Conservation (phyloP, 2,888 invertebrate genomes). For the Sabellastarte sp. region DNA sequence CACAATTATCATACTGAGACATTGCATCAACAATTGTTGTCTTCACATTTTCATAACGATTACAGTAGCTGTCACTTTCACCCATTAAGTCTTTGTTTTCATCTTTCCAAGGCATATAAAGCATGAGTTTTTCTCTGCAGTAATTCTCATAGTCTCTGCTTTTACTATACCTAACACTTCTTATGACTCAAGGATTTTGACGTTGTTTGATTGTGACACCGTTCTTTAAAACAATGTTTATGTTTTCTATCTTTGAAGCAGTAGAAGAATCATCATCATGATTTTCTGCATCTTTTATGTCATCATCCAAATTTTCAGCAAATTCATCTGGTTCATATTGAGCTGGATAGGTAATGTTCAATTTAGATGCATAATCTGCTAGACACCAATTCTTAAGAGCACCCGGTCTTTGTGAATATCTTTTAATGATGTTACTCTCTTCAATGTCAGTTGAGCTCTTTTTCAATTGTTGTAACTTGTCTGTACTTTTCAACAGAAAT, state of each 20-base stretch:
- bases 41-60: not conserved
- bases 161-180: constrained; percentile 2
- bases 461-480: not conserved
- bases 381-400: not conserved
- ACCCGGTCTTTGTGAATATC: not conserved
- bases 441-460: not conserved
- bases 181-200: not conserved
- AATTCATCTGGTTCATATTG: not conserved
- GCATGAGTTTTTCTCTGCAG: constrained; percentile 34
- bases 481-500: not conserved
- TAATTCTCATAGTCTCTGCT: constrained; percentile 21
- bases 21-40: not conserved
- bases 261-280: not conserved
- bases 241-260: not conserved
- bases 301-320: not conserved
- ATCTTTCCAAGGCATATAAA: constrained; percentile 39
- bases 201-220: not conserved
- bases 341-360: not conserved
- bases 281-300: not conserved
- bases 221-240: not conserved
- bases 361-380: constrained; percentile 4
- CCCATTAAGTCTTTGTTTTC: constrained; percentile 25
- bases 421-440: not conserved
- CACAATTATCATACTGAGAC: not conserved
- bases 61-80: not conserved